phyloP scores from a whole-genome alignment of 2,113 vertebrate species.

The Triplophysa tibetana region DNA sequence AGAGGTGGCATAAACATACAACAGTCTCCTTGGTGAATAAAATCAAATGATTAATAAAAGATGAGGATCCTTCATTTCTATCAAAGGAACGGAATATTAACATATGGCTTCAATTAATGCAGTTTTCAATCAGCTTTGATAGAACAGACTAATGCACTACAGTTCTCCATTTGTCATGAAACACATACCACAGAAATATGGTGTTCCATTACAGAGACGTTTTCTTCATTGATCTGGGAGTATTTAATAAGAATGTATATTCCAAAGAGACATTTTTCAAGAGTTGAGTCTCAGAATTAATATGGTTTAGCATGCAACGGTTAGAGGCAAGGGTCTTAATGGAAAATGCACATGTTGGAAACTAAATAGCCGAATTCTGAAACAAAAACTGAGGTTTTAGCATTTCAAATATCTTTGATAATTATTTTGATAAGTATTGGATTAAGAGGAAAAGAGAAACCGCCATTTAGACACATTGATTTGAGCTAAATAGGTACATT shows the following conservation, averaged over 20 bases:
- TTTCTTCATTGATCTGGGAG: constrained; percentile 40
- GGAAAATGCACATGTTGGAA: constrained; percentile 19
- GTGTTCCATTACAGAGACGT: constrained; percentile 55
- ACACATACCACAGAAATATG: constrained; percentile 61
- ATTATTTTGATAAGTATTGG: too few relatives aligned
- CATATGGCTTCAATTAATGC: constrained; percentile 70
- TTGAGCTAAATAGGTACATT: too few relatives aligned
- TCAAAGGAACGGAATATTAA: constrained; percentile 76
- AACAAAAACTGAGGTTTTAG: too few relatives aligned
- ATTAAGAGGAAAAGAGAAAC: too few relatives aligned
- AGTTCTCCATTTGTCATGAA: constrained; percentile 65
- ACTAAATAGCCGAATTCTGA: not conserved
- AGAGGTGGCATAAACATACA: too few relatives aligned
- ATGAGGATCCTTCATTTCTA: constrained; percentile 75
- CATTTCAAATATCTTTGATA: too few relatives aligned
- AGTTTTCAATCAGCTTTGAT: constrained; percentile 67
- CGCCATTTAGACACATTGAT: too few relatives aligned
- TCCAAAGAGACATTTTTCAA: constrained; percentile 9
- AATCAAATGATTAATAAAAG: constrained; percentile 4
- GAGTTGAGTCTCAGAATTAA: constrained; percentile 19
- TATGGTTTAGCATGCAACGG: constrained; percentile 22
- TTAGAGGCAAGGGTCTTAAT: constrained; percentile 17
- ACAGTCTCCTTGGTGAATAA: too few relatives aligned
- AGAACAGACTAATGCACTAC: constrained; percentile 68
- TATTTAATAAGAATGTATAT: constrained; percentile 46